These are phyloP conservation scores for Nephrotoma guestfalica DNA, from an alignment of 2,888 invertebrate species.

Conservation along the genomic window DNA sequence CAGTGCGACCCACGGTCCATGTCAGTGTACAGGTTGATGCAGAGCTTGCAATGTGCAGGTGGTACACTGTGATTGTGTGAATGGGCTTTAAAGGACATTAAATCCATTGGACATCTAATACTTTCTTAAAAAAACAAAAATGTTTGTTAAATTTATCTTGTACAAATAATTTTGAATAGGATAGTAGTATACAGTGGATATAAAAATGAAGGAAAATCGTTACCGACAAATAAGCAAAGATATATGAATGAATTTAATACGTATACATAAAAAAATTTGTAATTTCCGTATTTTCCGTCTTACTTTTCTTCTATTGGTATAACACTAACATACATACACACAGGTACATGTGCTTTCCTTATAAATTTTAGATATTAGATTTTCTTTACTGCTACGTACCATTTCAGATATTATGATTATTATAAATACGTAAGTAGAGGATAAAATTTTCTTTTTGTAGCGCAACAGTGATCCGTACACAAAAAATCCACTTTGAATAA, in stretches of 20 bases:
- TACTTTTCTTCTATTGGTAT: background rate
- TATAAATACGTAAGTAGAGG: background rate
- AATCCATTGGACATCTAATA: too few species aligned
- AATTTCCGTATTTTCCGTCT: background rate
- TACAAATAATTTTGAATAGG: too few species aligned
- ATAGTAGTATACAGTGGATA: background rate
- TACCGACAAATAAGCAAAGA: background rate
- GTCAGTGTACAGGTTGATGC: too few species aligned
- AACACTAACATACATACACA: background rate
- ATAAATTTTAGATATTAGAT: background rate
- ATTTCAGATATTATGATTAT: background rate
- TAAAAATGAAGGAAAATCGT: background rate
- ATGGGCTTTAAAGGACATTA: too few species aligned
- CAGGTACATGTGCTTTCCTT: too few species aligned
- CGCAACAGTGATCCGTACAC: background rate
- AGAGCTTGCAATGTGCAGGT: too few species aligned
- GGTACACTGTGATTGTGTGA: too few species aligned
- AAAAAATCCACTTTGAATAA: background rate
- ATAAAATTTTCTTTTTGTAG: background rate
- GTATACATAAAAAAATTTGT: background rate
- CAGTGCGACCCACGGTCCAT: too few species aligned
- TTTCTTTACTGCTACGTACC: background rate
- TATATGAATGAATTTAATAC: background rate
- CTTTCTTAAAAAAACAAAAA: too few species aligned
- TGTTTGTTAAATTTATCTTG: too few species aligned